phyloP scores from a whole-genome alignment of 2,888 invertebrate species.

The Aspidapion aeneum region DNA sequence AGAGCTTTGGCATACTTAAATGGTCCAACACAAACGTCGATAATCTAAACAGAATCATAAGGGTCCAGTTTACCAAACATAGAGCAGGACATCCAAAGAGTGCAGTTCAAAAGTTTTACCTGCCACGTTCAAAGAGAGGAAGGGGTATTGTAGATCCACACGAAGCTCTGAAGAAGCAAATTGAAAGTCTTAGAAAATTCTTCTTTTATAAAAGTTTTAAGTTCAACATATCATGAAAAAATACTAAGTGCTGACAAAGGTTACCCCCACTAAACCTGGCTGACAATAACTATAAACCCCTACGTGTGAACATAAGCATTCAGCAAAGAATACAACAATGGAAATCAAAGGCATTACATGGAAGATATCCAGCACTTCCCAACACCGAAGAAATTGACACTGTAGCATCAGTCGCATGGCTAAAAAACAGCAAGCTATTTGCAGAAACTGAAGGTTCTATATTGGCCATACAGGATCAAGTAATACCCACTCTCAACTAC shows the following conservation, averaged over 20 bases:
- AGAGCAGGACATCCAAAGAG: slow-evolving; percentile 2
- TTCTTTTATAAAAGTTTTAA: slow-evolving; percentile 1
- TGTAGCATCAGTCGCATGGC: too few species aligned
- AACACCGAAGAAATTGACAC: too few species aligned
- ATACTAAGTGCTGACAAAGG: background rate
- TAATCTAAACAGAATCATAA: background rate
- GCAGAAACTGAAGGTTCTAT: background rate
- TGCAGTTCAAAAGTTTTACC: slow-evolving; percentile 1
- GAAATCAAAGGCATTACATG: too few species aligned
- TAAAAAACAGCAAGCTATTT: too few species aligned
- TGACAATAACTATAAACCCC: background rate
- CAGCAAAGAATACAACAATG: background rate
- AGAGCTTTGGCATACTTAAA: background rate
- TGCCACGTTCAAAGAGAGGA: slow-evolving; percentile 3
- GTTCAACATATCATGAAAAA: background rate
- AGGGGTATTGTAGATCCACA: slow-evolving; percentile 2
- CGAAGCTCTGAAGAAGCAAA: background rate
- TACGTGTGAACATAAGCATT: background rate
- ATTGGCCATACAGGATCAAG: background rate
- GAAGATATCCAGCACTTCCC: background rate
- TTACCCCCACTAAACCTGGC: background rate
- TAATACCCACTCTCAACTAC: slow-evolving; percentile 3
- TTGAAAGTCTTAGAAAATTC: slow-evolving; percentile 2
- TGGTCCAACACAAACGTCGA: slow-evolving; percentile 6
- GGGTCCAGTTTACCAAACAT: background rate